Percentiles rank a stretch among this genome's conserved stretches.
Evolutionary conservation across 2,113 vertebrate genomes (phyloP).

Genomic region (Sciurus niger): DNA sequence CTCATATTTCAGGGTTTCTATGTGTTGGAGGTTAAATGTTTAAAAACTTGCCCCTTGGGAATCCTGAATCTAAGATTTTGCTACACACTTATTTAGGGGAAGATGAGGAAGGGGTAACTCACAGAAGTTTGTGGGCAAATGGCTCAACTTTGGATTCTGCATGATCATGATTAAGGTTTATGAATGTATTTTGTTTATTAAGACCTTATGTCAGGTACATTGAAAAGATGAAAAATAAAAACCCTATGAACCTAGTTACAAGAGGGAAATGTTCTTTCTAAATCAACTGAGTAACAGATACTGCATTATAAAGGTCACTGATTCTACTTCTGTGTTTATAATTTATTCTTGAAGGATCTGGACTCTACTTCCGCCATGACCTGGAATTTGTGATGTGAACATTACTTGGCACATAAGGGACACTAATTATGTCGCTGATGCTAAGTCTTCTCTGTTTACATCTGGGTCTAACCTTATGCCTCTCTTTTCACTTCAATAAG

Average conservation of each 20-base stretch:
- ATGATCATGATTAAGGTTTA: slow-evolving; percentile 58
- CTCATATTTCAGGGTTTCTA: background rate
- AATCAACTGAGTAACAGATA: background rate
- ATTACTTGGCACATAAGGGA: slow-evolving; percentile 26
- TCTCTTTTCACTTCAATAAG: slow-evolving; percentile 44
- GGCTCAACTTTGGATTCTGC: background rate
- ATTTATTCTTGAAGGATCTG: background rate
- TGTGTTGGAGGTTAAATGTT: background rate
- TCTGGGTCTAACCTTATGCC: slow-evolving; percentile 23
- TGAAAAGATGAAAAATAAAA: background rate
- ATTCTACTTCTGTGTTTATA: background rate
- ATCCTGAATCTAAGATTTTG: slow-evolving; percentile 8
- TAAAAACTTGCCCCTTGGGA: background rate
- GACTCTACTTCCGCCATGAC: background rate
- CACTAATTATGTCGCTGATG: slow-evolving; percentile 9
- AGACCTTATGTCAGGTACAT: background rate
- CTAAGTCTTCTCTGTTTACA: slow-evolving; percentile 51
- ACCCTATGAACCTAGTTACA: background rate
- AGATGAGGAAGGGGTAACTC: background rate
- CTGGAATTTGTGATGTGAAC: slow-evolving; percentile 24
- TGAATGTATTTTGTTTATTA: slow-evolving; percentile 60
- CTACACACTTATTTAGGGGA: background rate
- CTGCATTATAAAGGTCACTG: background rate
- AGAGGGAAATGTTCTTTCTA: background rate
- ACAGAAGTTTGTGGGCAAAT: slow-evolving; percentile 10